A percentile compares a stretch with the other conserved stretches of the same genome.
phyloP scores from a whole-genome alignment of 2,797 vertebrate species.

The Cephalopachus bancanus region DNA sequence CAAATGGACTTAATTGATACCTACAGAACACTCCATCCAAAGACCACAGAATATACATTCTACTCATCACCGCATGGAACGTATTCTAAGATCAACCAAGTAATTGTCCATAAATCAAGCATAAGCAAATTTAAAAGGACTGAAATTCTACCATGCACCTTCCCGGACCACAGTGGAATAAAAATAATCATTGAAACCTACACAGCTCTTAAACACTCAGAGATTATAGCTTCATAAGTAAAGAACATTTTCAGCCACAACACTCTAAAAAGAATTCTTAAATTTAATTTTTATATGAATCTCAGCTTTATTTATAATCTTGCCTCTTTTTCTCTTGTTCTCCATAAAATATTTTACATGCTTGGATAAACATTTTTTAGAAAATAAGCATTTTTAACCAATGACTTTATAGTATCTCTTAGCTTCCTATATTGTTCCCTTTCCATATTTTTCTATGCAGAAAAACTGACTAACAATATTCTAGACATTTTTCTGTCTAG shows the following conservation, averaged over 20 bases:
- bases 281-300: slow-evolving; percentile 30
- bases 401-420: not conserved
- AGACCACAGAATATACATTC: too few relatives aligned
- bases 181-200: too few relatives aligned
- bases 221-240: slow-evolving; percentile 16
- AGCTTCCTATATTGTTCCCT: not conserved
- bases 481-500: not conserved
- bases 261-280: not conserved
- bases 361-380: not conserved
- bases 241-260: not conserved
- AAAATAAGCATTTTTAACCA: not conserved
- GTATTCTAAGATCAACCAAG: too few relatives aligned
- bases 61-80: too few relatives aligned
- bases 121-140: too few relatives aligned
- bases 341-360: slow-evolving; percentile 27
- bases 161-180: too few relatives aligned
- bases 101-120: too few relatives aligned
- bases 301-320: not conserved
- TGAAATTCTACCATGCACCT: too few relatives aligned
- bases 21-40: too few relatives aligned
- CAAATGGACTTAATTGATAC: too few relatives aligned
- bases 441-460: not conserved
- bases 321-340: not conserved
- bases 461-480: slow-evolving; percentile 13
- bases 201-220: not conserved